Base-by-base conservation (phyloP, 2,888 invertebrate species). In the Drosophila rellima region DNA sequence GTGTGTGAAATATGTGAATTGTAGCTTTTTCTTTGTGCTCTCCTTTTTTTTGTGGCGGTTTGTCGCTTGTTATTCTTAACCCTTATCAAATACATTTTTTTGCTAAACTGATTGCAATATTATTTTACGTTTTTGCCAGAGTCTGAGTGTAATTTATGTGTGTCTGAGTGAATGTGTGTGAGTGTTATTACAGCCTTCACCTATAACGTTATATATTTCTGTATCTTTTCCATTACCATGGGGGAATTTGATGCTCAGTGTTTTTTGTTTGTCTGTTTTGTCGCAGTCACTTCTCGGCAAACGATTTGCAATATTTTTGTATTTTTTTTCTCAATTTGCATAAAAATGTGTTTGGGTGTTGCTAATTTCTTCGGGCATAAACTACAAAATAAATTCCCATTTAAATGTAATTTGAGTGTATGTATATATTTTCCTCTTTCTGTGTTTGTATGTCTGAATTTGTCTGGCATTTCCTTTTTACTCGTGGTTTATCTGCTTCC, bases 21-120 rank as follows among this genome's bases (percentile, higher is more conserved):
- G 70, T 40, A 78, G 68, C 67, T 62, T 52, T 29, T 31, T 59
- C 18, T 20, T 26, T 26, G 26, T 48, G 40, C 23, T 33, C 13
- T 45, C 17, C 23, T 13, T 18, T 56, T 50, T 42, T 29, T 37
- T 52, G n/a, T 44, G 7, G 51, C 13, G 17, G 18, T 17, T n/a
- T 10, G n/a, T 44, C 23, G 44, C 55, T 62, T 59, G 57, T 64
- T 67, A 52, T 67, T 69, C 52, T 56, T 59, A 77, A 82, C 86
- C 86, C 82, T 80, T 74, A 80, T 83, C 86, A 86, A 67, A 62
- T 26, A 6, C 5, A 68, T 50, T 60, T 70, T 63, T 56, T 65
- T 50, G 59, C 62, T 61, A 55, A 47, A 62, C 60, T 63, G 79
- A 81, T 81, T 78, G 74, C 70, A 79, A 73, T 77, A 73, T 73